A percentile compares a stretch with the other conserved stretches of the same genome.
These are phyloP conservation scores for Teleiodes luculella DNA, from an alignment of 2,888 invertebrate species.

Conservation along the genomic window DNA sequence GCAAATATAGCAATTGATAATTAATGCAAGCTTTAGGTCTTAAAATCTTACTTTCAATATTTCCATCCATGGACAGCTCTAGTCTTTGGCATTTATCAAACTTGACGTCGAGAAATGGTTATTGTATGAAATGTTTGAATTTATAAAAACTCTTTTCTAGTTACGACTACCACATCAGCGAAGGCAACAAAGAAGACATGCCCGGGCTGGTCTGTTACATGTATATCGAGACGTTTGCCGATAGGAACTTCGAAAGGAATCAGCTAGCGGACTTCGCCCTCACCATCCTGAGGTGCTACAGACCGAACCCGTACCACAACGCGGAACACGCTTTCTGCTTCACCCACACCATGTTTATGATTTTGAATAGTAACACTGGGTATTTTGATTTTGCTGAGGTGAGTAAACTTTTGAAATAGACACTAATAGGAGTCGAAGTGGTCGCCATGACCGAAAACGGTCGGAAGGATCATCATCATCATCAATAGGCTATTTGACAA, in stretches of 20 bases:
- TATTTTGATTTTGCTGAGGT: conserved; percentile 71
- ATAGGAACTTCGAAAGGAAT: conserved; percentile 51
- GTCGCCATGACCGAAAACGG: too few species aligned
- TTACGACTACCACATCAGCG: conserved; percentile 77
- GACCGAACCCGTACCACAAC: conserved; percentile 80
- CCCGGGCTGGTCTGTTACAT: conserved; percentile 74
- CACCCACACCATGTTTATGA: conserved; percentile 79
- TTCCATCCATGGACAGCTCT: too few species aligned
- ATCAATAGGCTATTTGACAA: too few species aligned
- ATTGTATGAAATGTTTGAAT: too few species aligned
- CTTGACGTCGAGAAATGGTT: too few species aligned
- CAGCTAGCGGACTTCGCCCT: conserved; percentile 69
- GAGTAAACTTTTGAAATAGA: not conserved
- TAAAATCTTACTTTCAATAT: too few species aligned
- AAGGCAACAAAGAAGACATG: conserved; percentile 69
- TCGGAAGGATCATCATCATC: too few species aligned
- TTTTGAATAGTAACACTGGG: conserved; percentile 67
- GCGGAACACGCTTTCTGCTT: conserved; percentile 81
- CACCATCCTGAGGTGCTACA: conserved; percentile 66
- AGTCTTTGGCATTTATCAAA: too few species aligned
- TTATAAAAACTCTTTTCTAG: conserved; percentile 39
- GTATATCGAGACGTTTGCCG: conserved; percentile 68
- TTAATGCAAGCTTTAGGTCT: too few species aligned
- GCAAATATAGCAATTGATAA: too few species aligned
- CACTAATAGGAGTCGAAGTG: too few species aligned